Evolutionary conservation across 2,797 vertebrate genomes (phyloP), one percentile per base, ranked within the genome.

Genomic region (Sternotherus odoratus): DNA sequence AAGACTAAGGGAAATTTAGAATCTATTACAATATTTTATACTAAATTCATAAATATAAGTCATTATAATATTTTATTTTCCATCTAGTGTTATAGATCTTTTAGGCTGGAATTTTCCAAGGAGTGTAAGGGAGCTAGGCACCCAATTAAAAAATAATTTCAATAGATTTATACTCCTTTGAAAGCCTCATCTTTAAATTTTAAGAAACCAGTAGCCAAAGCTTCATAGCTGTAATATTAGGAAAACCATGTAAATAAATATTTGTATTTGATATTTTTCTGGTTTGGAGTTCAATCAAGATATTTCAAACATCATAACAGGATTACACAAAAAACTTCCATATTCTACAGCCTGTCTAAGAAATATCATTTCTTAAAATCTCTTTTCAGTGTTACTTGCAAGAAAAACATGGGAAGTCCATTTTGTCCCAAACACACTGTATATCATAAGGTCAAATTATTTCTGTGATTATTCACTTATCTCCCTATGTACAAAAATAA

Each of bases 371-470:
- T 75, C 46, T 46, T 87, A 72, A 72, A 72, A 12, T 0, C 28
- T 8, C 82, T 83, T 80, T 36, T 84, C 6, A 1, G 53, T 92
- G 89, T 94, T 88, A n/a, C 36, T 94, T 88, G 33, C 46, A 91
- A 16, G 16, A 74, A 88, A 63, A 91, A 36, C 21, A 63, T 33
- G 48, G 57, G 12, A 80, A 93, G 80, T 57, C 39, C n/a, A 49
- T 80, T 87, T 39, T 36, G 83, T 80, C 5, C 24, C 78, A 33
- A 87, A 46, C n/a, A 86, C 5, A 43, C 8, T 84, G 13, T 10
- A 12, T 16, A 10, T 66, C 19, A 23, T 12, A 81, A 93, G 66
- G 19, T 90, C 56, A 87, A 0, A 85, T 88, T 87, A 89, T 48
- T 54, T 54, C 69, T 78, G 10, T 66, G 50, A 82, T 78, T 87